phyloP scores from a whole-genome alignment of 2,113 vertebrate species.

The Python bivittatus region DNA sequence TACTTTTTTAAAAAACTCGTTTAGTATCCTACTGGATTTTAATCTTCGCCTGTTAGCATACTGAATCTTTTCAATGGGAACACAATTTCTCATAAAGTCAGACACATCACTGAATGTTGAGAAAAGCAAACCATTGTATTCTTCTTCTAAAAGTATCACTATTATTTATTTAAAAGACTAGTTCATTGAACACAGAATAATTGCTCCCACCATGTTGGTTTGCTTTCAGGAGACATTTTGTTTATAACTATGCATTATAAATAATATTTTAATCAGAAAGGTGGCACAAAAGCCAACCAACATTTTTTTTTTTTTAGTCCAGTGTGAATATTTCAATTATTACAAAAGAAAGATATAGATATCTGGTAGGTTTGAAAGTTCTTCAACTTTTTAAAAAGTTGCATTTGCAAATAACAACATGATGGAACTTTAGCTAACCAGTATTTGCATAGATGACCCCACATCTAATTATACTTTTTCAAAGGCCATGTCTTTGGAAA shows the following conservation, averaged over 20 bases:
- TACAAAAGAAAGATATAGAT: not conserved
- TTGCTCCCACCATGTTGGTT: not conserved
- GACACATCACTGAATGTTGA: not conserved
- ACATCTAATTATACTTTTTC: not conserved
- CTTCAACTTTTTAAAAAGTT: not conserved
- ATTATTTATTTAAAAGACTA: not conserved
- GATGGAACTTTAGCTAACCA: not conserved
- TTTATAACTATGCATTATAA: not conserved
- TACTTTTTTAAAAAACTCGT: no score
- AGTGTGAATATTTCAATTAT: not conserved
- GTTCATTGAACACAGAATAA: not conserved
- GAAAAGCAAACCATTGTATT: not conserved
- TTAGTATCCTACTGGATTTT: not conserved
- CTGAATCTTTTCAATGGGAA: not conserved
- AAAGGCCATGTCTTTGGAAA: not conserved
- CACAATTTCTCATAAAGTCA: not conserved
- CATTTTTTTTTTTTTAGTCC: not conserved
- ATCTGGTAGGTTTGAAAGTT: not conserved
- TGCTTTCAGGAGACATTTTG: not conserved
- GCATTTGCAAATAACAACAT: not conserved
- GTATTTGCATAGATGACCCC: not conserved
- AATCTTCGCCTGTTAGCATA: not conserved
- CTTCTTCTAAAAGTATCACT: not conserved
- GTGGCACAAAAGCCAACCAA: not conserved
- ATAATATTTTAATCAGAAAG: not conserved